Base-by-base conservation (phyloP, 2,888 invertebrate species). In the Nezara viridula region DNA sequence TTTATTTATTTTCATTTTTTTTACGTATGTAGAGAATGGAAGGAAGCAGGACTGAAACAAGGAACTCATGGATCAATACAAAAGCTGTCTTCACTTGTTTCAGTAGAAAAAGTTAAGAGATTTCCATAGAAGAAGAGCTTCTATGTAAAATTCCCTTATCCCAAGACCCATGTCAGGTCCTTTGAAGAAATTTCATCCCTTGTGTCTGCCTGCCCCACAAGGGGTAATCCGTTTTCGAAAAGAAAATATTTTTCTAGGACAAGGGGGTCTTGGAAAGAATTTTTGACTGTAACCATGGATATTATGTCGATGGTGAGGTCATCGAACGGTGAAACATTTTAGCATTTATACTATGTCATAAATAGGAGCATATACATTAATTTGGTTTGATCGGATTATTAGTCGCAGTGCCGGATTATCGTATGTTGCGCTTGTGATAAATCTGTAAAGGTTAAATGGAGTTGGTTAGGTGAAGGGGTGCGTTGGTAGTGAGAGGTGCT, bases 121-220 rank as follows among this genome's bases (percentile, higher is more conserved):
- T 66, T 66, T 66, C 66, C 66, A 66, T 66, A 66, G 12, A 60
- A 60, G 66, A 66, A 66, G 66, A 66, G 66, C 66, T 66, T 32
- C 66, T 66, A 66, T 66, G 66, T 32, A 66, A 66, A 66, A 66
- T 66, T 19, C 27, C 32, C 19, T 66, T 66, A 66, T 32, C 32
- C 66, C 66, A 19, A 66, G 66, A 66, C 66, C 66, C 66, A 66
- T 32, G 32, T 32, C 6, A 66, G 66, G 66, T 32, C 66, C 66
- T 66, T 66, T 66, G 66, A 66, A 66, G 66, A 32, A 32, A 66
- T 66, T 66, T 32, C 32, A 66, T 66, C 32, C 66, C 60, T 27
- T 60, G 60, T 60, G 60, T 60, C 60, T 27, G 60, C 60, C 16
- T 27, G 14, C 27, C 32, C 32, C 66, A 21, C 66, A 66, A 66